phyloP scores from a whole-genome alignment of 2,888 invertebrate species.

The Dastarcus helophoroides region DNA sequence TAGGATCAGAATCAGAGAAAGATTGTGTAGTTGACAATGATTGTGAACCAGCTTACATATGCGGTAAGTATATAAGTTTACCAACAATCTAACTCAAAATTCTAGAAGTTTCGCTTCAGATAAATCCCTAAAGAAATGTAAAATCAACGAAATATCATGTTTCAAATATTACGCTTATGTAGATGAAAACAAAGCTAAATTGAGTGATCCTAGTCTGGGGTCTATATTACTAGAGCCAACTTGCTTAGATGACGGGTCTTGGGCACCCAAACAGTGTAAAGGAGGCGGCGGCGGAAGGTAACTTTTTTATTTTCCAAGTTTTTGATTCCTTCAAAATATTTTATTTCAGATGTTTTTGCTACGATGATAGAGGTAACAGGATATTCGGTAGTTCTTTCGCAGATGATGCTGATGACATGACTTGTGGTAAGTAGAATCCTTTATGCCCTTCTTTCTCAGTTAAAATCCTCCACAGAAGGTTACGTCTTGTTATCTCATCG shows the following conservation, averaged over 20 bases:
- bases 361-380: slow-evolving; percentile 44
- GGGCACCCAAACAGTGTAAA: slow-evolving; percentile 55
- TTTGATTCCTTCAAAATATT: slow-evolving; percentile 12
- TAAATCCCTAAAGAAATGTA: slow-evolving; percentile 5
- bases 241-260: slow-evolving; percentile 47
- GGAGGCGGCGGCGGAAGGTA: slow-evolving; percentile 52
- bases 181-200: background rate
- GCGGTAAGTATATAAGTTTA: too few species aligned
- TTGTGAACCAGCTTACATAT: slow-evolving; percentile 8
- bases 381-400: slow-evolving; percentile 57
- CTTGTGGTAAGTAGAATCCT: slow-evolving; percentile 44
- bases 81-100: too few species aligned
- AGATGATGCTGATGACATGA: slow-evolving; percentile 47
- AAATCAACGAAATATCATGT: slow-evolving; percentile 8
- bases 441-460: slow-evolving; percentile 4
- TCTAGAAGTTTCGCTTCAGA: too few species aligned
- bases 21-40: background rate
- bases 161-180: slow-evolving; percentile 9
- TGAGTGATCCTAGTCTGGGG: slow-evolving; percentile 3
- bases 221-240: slow-evolving; percentile 29
- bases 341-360: slow-evolving; percentile 50
- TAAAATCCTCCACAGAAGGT: background rate
- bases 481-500: background rate
- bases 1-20: too few species aligned
- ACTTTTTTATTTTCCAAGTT: slow-evolving; percentile 14